phyloP scores from a whole-genome alignment of 2,888 invertebrate species.

The Ophion obscuratus region DNA sequence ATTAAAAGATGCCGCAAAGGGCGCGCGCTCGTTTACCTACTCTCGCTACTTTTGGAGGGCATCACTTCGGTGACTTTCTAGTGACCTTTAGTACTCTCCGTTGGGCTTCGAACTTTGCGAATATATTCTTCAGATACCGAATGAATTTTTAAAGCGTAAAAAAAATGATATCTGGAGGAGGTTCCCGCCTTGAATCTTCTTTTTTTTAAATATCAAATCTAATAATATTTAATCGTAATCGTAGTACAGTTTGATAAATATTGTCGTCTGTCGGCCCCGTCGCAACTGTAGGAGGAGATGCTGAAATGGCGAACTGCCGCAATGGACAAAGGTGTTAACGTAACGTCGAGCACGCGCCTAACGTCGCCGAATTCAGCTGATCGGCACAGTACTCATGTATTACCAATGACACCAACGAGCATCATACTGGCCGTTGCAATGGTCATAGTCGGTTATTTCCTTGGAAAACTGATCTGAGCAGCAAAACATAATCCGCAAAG shows the following conservation, averaged over 20 bases:
- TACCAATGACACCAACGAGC: slow-evolving; percentile 73
- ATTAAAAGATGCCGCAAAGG: too few relatives aligned
- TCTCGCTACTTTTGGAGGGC: too few relatives aligned
- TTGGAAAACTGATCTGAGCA: slow-evolving; percentile 83
- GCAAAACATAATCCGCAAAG: slow-evolving; percentile 73
- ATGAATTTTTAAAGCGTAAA: too few relatives aligned
- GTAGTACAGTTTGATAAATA: background rate
- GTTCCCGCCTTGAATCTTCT: background rate
- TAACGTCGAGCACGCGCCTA: slow-evolving; percentile 75
- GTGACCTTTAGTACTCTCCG: too few relatives aligned
- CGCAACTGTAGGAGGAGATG: slow-evolving; percentile 78
- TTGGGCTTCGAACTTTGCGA: too few relatives aligned
- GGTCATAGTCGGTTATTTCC: slow-evolving; percentile 80
- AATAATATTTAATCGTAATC: too few relatives aligned
- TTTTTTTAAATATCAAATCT: background rate
- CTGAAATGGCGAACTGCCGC: slow-evolving; percentile 79
- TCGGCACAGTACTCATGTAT: slow-evolving; percentile 71
- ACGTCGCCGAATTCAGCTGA: slow-evolving; percentile 74
- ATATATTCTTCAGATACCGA: too few relatives aligned
- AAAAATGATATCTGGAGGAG: too few relatives aligned
- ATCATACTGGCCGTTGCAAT: slow-evolving; percentile 79
- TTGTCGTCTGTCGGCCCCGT: slow-evolving; percentile 1
- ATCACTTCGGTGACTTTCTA: too few relatives aligned
- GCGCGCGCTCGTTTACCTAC: too few relatives aligned
- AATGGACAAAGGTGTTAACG: slow-evolving; percentile 76